These are phyloP conservation scores for Resseliella maxima DNA, from an alignment of 2,888 invertebrate genomes.

Conservation along the genomic window DNA sequence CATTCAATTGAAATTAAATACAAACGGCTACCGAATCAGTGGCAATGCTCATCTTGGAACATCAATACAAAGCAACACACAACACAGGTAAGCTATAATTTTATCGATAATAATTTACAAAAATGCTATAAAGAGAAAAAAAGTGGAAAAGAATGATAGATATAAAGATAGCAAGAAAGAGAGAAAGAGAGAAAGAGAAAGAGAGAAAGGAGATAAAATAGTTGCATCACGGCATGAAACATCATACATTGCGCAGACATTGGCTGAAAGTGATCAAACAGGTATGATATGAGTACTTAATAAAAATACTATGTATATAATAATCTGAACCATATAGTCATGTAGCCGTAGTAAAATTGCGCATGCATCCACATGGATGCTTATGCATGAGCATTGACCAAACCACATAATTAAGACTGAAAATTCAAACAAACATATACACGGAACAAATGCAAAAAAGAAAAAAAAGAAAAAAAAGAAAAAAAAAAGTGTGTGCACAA, in stretches of 20 bases:
- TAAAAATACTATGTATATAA: neutral
- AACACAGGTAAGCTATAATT: slow-evolving; percentile 33
- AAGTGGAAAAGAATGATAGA: neutral
- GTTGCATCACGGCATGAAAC: neutral
- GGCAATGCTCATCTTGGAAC: neutral
- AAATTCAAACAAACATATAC: neutral
- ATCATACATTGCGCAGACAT: neutral
- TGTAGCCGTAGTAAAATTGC: neutral
- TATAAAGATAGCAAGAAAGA: neutral
- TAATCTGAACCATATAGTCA: neutral
- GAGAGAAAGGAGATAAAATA: neutral
- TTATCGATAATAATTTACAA: neutral
- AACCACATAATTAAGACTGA: slow-evolving; percentile 30
- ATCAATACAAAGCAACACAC: neutral
- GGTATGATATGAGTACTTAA: neutral
- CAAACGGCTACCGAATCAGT: slow-evolving; percentile 7
- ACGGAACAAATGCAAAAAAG: neutral
- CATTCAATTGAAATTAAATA: slow-evolving; percentile 1
- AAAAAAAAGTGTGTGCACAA: neutral
- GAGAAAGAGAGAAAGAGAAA: neutral
- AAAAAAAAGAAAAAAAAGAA: neutral
- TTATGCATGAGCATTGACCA: neutral
- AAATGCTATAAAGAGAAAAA: too few species aligned
- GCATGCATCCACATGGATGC: neutral
- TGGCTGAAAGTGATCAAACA: neutral